Evolutionary conservation across 2,113 vertebrate genomes (phyloP).

Genomic region (Actenoides hombroni): DNA sequence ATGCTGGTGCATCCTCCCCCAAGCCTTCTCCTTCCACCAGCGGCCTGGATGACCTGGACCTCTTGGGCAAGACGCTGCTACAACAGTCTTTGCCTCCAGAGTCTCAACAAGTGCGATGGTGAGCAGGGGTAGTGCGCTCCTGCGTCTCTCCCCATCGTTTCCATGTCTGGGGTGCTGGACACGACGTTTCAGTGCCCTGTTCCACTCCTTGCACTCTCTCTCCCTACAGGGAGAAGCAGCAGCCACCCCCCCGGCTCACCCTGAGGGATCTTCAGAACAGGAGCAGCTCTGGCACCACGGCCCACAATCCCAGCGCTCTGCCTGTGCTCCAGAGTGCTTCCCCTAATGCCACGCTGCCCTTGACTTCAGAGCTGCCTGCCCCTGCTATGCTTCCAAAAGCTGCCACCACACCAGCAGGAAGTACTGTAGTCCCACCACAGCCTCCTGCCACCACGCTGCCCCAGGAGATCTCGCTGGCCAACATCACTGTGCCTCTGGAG

Average conservation of each 20-base stretch:
- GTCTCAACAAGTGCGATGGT: constrained; percentile 94
- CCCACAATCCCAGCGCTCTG: constrained; percentile 20
- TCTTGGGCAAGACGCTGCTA: constrained; percentile 90
- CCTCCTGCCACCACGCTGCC: constrained; percentile 29
- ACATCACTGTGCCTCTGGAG: constrained; percentile 90
- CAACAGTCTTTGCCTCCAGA: constrained; percentile 93
- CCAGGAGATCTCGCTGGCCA: constrained; percentile 82
- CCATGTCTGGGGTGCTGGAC: not conserved
- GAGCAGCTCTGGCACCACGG: constrained; percentile 49
- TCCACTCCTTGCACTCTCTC: not conserved
- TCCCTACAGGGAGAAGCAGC: constrained; percentile 86
- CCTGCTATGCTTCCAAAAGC: not conserved
- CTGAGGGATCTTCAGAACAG: constrained; percentile 91
- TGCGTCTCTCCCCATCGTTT: accelerated
- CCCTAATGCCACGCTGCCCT: constrained; percentile 60
- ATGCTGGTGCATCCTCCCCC: constrained; percentile 32
- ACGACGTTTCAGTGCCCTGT: not conserved
- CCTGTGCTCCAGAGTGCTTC: constrained; percentile 39
- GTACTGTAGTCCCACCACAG: not conserved
- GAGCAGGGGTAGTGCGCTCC: not conserved
- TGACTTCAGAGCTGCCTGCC: constrained; percentile 41
- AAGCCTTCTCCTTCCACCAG: constrained; percentile 61
- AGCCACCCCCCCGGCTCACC: constrained; percentile 81
- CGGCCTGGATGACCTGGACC: constrained; percentile 89
- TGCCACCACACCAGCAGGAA: not conserved